Percentiles rank a stretch among this genome's conserved stretches.
Evolutionary conservation across 2,797 vertebrate species (phyloP).

Genomic region (Leuciscus waleckii): DNA sequence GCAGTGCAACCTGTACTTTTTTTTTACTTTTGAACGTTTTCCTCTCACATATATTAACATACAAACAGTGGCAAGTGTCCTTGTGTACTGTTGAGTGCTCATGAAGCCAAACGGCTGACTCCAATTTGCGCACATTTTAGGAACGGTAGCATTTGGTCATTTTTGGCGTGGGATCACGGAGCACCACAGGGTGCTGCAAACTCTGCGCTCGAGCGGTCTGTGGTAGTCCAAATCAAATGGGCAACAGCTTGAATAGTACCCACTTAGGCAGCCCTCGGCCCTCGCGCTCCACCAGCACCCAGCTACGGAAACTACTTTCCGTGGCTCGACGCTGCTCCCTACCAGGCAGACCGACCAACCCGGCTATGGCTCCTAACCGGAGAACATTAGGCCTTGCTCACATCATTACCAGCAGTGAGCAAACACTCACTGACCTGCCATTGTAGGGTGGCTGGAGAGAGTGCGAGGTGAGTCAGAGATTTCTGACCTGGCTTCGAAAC

Average conservation of each 20-base stretch:
- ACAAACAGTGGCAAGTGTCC: slow-evolving; percentile 61
- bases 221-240: slow-evolving; percentile 84
- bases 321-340: slow-evolving; percentile 36
- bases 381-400: slow-evolving; percentile 57
- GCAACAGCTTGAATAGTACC: slow-evolving; percentile 88
- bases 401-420: slow-evolving; percentile 57
- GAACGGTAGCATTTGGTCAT: slow-evolving; percentile 84
- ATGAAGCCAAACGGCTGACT: slow-evolving; percentile 80
- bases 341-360: slow-evolving; percentile 46
- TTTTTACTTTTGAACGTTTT: slow-evolving; percentile 46
- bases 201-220: slow-evolving; percentile 81
- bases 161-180: slow-evolving; percentile 78
- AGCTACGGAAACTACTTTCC: slow-evolving; percentile 54
- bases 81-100: slow-evolving; percentile 58
- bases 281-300: slow-evolving; percentile 68
- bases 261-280: slow-evolving; percentile 83
- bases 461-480: slow-evolving; percentile 32
- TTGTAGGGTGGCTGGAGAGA: slow-evolving; percentile 22
- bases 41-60: slow-evolving; percentile 58
- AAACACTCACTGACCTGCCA: slow-evolving; percentile 56
- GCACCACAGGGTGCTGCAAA: slow-evolving; percentile 84
- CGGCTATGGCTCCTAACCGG: slow-evolving; percentile 45
- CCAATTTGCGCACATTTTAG: slow-evolving; percentile 81
- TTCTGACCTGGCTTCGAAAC: slow-evolving; percentile 12
- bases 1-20: slow-evolving; percentile 51